A percentile compares a stretch with the other conserved stretches of the same genome.
These are phyloP conservation scores for Anthopleura sola DNA, from an alignment of 64 coral and sea anemone species.

Conservation along the genomic window DNA sequence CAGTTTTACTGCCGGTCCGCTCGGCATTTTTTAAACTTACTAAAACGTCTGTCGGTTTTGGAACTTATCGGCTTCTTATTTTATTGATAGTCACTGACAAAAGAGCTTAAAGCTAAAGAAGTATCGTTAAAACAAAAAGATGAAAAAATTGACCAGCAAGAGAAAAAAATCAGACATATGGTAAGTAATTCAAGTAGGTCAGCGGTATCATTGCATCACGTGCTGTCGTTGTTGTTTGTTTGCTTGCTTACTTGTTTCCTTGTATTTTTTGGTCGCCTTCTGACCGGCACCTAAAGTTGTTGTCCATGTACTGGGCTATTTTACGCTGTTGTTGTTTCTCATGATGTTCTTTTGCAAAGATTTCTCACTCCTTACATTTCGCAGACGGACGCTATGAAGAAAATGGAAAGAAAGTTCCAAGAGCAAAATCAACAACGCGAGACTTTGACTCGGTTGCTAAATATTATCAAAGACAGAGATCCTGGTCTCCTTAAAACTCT, in stretches of 20 bases:
- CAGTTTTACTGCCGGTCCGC: too few species aligned
- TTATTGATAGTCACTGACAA: slow-evolving; percentile 52
- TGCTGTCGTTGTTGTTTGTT: neutral
- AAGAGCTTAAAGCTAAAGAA: slow-evolving; percentile 56
- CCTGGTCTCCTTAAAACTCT: slow-evolving; percentile 58
- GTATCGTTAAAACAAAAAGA: slow-evolving; percentile 57
- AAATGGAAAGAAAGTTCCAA: slow-evolving; percentile 65
- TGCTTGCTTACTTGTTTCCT: neutral
- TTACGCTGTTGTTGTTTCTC: too few species aligned
- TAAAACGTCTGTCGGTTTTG: too few species aligned
- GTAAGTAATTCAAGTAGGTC: slow-evolving; percentile 8
- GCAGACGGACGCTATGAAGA: slow-evolving; percentile 73
- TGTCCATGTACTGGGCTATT: too few species aligned
- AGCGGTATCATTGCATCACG: too few species aligned
- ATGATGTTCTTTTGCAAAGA: neutral
- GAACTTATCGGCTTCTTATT: neutral
- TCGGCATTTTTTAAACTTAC: too few species aligned
- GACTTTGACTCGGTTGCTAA: slow-evolving; percentile 58
- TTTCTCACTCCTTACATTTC: neutral
- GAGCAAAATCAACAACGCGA: slow-evolving; percentile 73
- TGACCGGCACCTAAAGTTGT: too few species aligned
- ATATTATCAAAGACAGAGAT: slow-evolving; percentile 69
- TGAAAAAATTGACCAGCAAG: slow-evolving; percentile 48
- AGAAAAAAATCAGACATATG: slow-evolving; percentile 72
- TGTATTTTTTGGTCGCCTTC: too few species aligned